Conservation (phyloP, 1,140 invertebrate genomes). For the Lepidurus arcticus region DNA sequence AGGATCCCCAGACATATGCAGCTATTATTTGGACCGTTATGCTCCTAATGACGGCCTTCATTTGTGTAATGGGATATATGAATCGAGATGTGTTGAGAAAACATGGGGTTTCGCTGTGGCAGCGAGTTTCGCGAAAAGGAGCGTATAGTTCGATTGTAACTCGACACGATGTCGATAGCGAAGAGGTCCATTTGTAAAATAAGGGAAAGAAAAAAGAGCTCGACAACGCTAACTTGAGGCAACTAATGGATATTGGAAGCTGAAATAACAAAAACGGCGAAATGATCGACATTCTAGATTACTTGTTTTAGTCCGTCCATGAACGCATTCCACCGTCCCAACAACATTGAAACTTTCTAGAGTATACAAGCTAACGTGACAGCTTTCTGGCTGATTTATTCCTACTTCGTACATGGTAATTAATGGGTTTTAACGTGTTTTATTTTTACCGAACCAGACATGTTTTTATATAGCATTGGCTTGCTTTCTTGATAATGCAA, state of each 20-base stretch:
- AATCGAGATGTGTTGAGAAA: conserved; percentile 46
- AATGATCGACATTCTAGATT: too few species aligned
- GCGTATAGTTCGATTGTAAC: conserved; percentile 31
- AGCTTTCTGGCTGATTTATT: not conserved
- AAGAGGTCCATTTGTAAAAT: conserved; percentile 32
- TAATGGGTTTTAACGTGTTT: not conserved
- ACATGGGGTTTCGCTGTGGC: conserved; percentile 19
- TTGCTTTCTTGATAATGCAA: not conserved
- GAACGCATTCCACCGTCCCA: not conserved
- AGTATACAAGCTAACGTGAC: not conserved
- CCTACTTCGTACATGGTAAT: not conserved
- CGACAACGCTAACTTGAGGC: too few species aligned
- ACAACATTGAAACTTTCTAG: not conserved
- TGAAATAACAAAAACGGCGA: too few species aligned
- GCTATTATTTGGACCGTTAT: conserved; percentile 54
- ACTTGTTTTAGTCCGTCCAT: not conserved
- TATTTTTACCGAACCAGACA: not conserved
- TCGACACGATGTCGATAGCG: conserved; percentile 28
- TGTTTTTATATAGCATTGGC: not conserved
- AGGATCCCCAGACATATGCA: conserved; percentile 43
- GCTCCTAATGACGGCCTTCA: conserved; percentile 48
- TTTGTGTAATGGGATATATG: conserved; percentile 55
- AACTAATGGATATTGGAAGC: too few species aligned
- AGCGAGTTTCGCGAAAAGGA: conserved; percentile 22
- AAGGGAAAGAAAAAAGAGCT: not conserved